Percentiles rank a stretch among this genome's conserved stretches.
Conservation (phyloP, 2,888 invertebrate genomes). For the Agriopis aurantiaria region DNA sequence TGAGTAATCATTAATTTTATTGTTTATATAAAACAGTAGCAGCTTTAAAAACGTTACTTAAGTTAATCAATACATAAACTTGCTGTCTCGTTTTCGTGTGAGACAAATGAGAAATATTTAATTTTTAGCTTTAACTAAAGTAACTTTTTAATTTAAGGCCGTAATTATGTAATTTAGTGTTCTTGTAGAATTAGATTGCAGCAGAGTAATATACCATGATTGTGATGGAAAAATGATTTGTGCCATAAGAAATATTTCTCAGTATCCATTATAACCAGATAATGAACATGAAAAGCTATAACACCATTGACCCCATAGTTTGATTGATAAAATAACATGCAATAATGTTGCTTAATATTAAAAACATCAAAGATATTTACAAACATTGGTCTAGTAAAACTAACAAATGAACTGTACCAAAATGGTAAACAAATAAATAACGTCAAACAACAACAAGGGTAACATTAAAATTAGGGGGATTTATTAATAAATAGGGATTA, state of each 20-base stretch:
- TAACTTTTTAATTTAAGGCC: constrained; percentile 22
- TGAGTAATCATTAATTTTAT: constrained; percentile 47
- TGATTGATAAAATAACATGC: constrained; percentile 69
- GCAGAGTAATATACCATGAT: constrained; percentile 69
- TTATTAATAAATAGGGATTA: constrained; percentile 78
- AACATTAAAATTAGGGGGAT: constrained; percentile 72
- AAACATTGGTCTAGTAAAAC: constrained; percentile 64
- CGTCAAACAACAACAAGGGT: constrained; percentile 80
- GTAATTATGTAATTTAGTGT: constrained; percentile 62
- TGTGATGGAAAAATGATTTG: constrained; percentile 73
- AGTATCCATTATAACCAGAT: constrained; percentile 79
- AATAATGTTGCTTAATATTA: constrained; percentile 60
- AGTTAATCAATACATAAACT: too few species aligned
- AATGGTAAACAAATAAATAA: constrained; percentile 80
- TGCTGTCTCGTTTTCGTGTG: too few species aligned
- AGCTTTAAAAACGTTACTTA: too few species aligned
- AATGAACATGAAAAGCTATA: constrained; percentile 74
- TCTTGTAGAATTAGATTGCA: constrained; percentile 56
- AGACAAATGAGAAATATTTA: too few species aligned
- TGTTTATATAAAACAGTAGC: constrained; percentile 38
- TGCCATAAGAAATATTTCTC: constrained; percentile 71
- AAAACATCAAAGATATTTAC: constrained; percentile 75
- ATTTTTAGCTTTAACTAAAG: too few species aligned
- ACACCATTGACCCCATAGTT: constrained; percentile 68
- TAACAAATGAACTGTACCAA: constrained; percentile 66